These are phyloP conservation scores for Pterois miles DNA, from an alignment of 2,797 vertebrate genomes.

Conservation along the genomic window DNA sequence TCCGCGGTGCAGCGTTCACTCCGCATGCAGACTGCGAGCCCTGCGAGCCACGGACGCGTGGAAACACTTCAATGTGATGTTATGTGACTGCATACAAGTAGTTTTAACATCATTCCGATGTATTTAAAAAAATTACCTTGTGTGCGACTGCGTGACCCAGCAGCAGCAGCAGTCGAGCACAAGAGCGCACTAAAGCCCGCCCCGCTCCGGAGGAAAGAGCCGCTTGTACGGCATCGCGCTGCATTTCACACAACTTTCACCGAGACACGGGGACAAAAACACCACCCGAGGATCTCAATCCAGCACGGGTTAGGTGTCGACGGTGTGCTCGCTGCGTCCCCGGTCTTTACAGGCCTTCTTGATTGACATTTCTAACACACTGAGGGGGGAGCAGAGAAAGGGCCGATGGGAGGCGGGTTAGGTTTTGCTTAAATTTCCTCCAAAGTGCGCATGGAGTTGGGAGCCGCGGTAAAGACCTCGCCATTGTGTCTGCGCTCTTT, in stretches of 20 bases:
- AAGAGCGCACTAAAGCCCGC: constrained; percentile 80
- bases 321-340: constrained; percentile 44
- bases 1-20: constrained; percentile 45
- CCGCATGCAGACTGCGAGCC: constrained; percentile 23
- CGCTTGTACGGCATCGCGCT: constrained; percentile 60
- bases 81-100: constrained; percentile 33
- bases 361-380: constrained; percentile 48
- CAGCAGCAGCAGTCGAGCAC: constrained; percentile 64
- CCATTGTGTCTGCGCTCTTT: constrained; percentile 72
- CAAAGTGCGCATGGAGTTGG: constrained; percentile 81
- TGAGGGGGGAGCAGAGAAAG: constrained; percentile 25
- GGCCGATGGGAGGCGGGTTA: constrained; percentile 60
- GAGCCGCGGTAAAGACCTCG: constrained; percentile 69
- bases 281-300: background rate
- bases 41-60: constrained; percentile 11
- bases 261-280: constrained; percentile 40
- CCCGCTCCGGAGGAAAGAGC: constrained; percentile 69
- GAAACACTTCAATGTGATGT: background rate
- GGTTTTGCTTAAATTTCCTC: constrained; percentile 67
- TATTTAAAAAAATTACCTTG: background rate
- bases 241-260: constrained; percentile 75
- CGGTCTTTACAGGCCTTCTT: constrained; percentile 48
- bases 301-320: background rate
- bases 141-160: background rate
- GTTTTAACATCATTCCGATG: constrained; percentile 37